Evolutionary conservation across 2,113 vertebrate genomes (phyloP).

Genomic region (Pseudopodoces humilis): DNA sequence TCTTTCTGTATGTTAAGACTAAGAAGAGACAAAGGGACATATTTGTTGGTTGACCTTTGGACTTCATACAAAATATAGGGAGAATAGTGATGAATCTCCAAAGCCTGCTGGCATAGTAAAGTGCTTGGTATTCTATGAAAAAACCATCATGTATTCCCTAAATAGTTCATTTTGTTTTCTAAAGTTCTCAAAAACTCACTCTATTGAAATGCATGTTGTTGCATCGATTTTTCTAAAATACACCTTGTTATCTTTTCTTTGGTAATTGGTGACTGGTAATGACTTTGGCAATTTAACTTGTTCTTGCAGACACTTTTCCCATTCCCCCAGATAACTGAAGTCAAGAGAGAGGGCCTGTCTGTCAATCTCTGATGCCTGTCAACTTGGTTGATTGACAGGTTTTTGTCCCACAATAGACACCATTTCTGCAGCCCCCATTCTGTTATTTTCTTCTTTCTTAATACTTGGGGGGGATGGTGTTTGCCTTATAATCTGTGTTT

Average conservation of each 20-base stretch:
- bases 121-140: slow-evolving; percentile 75
- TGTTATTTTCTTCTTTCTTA: slow-evolving; percentile 78
- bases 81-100: slow-evolving; percentile 72
- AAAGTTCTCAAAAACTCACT: slow-evolving; percentile 81
- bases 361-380: slow-evolving; percentile 85
- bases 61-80: slow-evolving; percentile 57
- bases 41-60: slow-evolving; percentile 69
- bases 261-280: slow-evolving; percentile 95
- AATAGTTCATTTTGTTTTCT: slow-evolving; percentile 84
- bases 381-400: slow-evolving; percentile 88
- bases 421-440: slow-evolving; percentile 77
- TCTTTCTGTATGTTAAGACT: slow-evolving; percentile 13
- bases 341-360: slow-evolving; percentile 82
- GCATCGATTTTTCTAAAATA: slow-evolving; percentile 87
- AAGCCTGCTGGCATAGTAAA: slow-evolving; percentile 40
- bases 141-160: slow-evolving; percentile 78
- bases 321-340: slow-evolving; percentile 88
- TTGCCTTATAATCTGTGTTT: slow-evolving; percentile 84
- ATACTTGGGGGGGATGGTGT: slow-evolving; percentile 82
- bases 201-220: slow-evolving; percentile 84
- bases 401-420: slow-evolving; percentile 85
- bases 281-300: slow-evolving; percentile 92
- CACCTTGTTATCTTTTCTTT: slow-evolving; percentile 90
- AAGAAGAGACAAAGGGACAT: slow-evolving; percentile 35
- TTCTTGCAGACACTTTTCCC: slow-evolving; percentile 82